Base-by-base conservation (phyloP, 2,888 invertebrate genomes). In the Alloscopus bannaensis region DNA sequence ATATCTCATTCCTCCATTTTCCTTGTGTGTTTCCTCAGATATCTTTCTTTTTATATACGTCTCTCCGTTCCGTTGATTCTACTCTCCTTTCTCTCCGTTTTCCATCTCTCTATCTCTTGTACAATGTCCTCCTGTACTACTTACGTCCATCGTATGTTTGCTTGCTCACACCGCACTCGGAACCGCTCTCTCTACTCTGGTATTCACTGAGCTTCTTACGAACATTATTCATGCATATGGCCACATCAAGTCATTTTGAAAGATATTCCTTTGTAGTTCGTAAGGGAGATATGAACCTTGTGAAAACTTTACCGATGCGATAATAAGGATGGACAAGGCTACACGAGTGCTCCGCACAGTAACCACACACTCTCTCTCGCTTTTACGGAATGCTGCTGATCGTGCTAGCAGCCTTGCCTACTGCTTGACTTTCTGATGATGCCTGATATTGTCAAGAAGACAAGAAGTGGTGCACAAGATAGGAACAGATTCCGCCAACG, bases 381-480 rank as follows among this genome's bases (percentile, higher is more conserved):
- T n/a, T 47, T 16, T 47, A 4, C 29, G 40, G 42, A 59, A 47
- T 59, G 59, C 36, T 42, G 47, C 75, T 57, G 75, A 75, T 75
- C 66, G 75, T 75, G 75, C 55, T 55, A 18, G 28, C 40, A 26
- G 66, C 45, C 64, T 64, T 16, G 45, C 45, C 64, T 40, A 57
- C 72, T 69, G n/a, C 65, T 75, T n/a, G n/a, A 47, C 66, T 73
- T 76, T 50, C 77, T 64, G 77, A 77, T 77, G 42, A 77, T 50
- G 52, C 42, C 69, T 71, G 78, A 78, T 78, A 78, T 78, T 78
- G 78, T 78, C 78, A 71, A 71, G 78, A 78, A 78, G 78, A 78
- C 78, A 78, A 71, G 78, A 78, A 78, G 78, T 78, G 78, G 78
- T 71, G 66, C 40, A 69, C 55, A n/a, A 77, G 77, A 77, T 77